These are phyloP conservation scores for Ochlodes sylvanus DNA, from an alignment of 2,888 invertebrate genomes.

Conservation along the genomic window DNA sequence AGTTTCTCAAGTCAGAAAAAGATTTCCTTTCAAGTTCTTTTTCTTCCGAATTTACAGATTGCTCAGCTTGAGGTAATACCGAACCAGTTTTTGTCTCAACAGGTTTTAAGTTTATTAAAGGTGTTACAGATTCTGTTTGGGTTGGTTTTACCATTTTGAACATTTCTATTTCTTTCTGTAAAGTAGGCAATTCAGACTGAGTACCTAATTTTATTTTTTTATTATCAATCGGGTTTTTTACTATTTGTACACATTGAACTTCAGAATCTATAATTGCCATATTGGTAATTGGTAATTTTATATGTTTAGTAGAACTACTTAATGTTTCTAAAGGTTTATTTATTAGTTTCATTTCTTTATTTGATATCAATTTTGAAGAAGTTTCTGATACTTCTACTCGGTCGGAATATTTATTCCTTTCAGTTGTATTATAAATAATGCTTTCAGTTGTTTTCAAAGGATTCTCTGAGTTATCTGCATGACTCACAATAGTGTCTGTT, in stretches of 20 bases:
- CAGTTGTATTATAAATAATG: neutral
- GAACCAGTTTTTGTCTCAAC: neutral
- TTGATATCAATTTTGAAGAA: neutral
- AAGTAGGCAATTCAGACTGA: neutral
- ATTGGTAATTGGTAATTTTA: neutral
- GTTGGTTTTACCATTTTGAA: neutral
- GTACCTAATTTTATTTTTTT: neutral
- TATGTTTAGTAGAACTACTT: constrained; percentile 1
- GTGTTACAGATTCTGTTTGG: neutral
- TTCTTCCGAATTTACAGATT: neutral
- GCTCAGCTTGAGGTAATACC: neutral
- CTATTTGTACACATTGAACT: neutral
- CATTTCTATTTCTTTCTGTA: neutral
- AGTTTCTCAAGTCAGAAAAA: neutral
- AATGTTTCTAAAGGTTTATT: constrained; percentile 10
- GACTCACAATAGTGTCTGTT: neutral
- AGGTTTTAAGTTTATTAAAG: neutral
- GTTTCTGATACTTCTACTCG: constrained; percentile 3
- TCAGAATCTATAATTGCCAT: neutral
- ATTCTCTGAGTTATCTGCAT: neutral
- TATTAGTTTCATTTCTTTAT: neutral
- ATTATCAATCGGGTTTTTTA: neutral
- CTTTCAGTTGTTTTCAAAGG: neutral
- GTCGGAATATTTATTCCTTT: neutral
- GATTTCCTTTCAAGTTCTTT: neutral